phyloP scores from a whole-genome alignment of 2,888 invertebrate species.

The Elegia similella region DNA sequence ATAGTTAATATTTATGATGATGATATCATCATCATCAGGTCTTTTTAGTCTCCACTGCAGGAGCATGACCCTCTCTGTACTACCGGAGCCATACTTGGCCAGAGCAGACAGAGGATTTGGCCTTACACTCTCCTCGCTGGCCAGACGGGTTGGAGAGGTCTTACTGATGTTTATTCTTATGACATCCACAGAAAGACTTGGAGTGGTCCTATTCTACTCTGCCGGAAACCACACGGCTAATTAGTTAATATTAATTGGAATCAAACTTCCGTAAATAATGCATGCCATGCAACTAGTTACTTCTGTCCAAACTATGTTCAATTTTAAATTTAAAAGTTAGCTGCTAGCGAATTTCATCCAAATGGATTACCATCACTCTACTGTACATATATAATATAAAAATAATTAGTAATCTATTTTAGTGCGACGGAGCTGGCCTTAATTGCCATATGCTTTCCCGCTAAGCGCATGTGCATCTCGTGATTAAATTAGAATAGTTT shows the following conservation, averaged over 20 bases:
- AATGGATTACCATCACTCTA: constrained; percentile 5
- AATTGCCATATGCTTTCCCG: constrained; percentile 45
- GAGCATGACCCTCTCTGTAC: too few species aligned
- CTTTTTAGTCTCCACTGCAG: too few species aligned
- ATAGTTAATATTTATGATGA: too few species aligned
- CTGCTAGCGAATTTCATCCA: constrained; percentile 5
- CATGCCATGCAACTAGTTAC: constrained; percentile 1
- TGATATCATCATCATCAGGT: too few species aligned
- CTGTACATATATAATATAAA: constrained; percentile 5
- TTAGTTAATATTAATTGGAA: neutral
- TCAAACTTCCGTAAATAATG: neutral
- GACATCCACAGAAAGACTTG: too few species aligned
- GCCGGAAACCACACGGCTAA: too few species aligned
- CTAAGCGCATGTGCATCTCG: constrained; percentile 25
- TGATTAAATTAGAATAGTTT: constrained; percentile 2
- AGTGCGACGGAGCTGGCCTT: constrained; percentile 39
- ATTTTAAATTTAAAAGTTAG: constrained; percentile 10
- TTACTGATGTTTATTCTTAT: too few species aligned
- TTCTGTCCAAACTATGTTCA: neutral
- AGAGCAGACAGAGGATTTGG: too few species aligned
- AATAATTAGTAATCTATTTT: constrained; percentile 33
- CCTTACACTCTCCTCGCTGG: too few species aligned
- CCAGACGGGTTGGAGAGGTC: too few species aligned
- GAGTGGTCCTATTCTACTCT: too few species aligned
- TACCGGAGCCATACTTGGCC: too few species aligned